Base-by-base conservation (phyloP, 2,113 vertebrate genomes). In the Neolamprologus tretocephalus region DNA sequence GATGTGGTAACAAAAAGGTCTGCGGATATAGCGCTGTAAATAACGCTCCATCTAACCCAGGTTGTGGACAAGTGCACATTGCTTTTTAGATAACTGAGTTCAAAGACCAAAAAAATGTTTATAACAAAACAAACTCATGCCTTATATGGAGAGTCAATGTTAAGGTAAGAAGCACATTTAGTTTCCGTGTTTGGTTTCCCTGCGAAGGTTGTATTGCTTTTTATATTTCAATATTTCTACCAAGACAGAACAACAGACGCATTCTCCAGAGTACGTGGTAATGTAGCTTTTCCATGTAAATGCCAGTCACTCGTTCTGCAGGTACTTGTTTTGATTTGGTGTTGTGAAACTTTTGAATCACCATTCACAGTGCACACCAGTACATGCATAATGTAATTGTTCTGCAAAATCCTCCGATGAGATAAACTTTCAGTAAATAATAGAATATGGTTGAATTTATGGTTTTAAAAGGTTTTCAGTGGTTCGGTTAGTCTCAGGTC, bases 71-170 rank as follows among this genome's bases (percentile, higher is more conserved):
- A 95, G 92, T 96, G 91, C 95, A 95, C 95, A 95, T 95, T 93
- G 95, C 95, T 97, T 96, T 95, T 94, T 95, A 95, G 92, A 96
- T 95, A 95, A 95, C 87, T 4, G 51, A 95, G 93, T 94, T 92
- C 93, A 96, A 96, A 95, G 88, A 93, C 94, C 88, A 94, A 93
- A 95, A 96, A 95, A 96, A 94, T 92, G 90, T 95, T 95, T 94
- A 93, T 95, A 91, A 95, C 91, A 90, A 90, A 89, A 92, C 88
- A 95, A 95, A 96, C 93, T 95, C 94, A 96, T 95, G 96, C 96
- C 96, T 97, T 97, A 97, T 95, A 91, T 94, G 95, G 95, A 95
- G 91, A 96, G 92, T 96, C 91, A 95, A 92, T 96, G 94, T 96
- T 95, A 93, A 87, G 91, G 95, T 94, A 95, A 95, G 94, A 97